Percentiles rank a stretch among this genome's conserved stretches.
Evolutionary conservation across 2,888 invertebrate genomes (phyloP).

Genomic region (Lasius fuliginosus): DNA sequence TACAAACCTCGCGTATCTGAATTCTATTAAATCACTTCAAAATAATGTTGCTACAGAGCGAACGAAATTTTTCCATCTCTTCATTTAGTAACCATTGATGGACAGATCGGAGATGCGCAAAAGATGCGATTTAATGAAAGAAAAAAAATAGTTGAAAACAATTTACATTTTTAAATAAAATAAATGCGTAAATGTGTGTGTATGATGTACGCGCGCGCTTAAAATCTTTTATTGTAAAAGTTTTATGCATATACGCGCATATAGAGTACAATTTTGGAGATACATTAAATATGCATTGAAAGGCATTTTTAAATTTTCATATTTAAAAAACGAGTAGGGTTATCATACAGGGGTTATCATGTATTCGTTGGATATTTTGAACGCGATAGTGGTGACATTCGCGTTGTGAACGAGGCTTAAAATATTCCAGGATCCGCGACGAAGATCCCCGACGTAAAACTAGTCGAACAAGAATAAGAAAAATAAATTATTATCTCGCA

Average conservation of each 20-base stretch:
- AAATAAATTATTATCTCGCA: constrained; percentile 52
- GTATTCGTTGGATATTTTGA: background rate
- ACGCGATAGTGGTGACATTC: background rate
- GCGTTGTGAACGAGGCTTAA: constrained; percentile 64
- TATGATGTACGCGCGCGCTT: background rate
- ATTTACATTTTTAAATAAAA: background rate
- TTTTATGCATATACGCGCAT: too few relatives aligned
- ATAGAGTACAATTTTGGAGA: background rate
- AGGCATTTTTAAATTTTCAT: background rate
- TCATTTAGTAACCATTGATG: background rate
- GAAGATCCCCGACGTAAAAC: constrained; percentile 61
- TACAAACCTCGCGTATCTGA: background rate
- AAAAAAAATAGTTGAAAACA: too few relatives aligned
- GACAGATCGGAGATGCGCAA: background rate
- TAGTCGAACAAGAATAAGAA: constrained; percentile 60
- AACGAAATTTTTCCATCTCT: background rate
- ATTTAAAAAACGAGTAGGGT: background rate
- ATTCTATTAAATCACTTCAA: background rate
- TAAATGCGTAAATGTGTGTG: background rate
- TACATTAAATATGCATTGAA: background rate
- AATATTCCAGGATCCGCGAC: constrained; percentile 36
- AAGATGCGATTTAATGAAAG: background rate
- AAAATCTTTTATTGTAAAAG: background rate
- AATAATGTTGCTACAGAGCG: background rate
- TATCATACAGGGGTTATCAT: background rate